These are phyloP conservation scores for Sitodiplosis mosellana DNA, from an alignment of 1,140 invertebrate species.

Conservation along the genomic window DNA sequence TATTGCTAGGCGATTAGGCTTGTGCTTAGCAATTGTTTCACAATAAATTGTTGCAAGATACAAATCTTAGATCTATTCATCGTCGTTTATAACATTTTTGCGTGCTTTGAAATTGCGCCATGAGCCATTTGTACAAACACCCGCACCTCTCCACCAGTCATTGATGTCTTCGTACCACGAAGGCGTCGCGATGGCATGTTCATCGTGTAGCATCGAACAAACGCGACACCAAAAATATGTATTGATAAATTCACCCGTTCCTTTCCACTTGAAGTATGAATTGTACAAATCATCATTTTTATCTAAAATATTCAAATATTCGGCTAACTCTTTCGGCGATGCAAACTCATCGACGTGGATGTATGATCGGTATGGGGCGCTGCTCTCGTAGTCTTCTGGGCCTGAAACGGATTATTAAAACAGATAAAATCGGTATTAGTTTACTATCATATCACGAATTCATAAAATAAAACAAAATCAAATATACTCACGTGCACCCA, in stretches of 20 bases:
- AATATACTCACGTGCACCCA: no score
- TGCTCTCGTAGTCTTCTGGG: slow-evolving; percentile 70
- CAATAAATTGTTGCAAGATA: no score
- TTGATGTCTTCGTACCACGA: slow-evolving; percentile 66
- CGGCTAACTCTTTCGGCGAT: slow-evolving; percentile 62
- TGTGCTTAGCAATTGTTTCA: no score
- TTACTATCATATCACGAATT: no score
- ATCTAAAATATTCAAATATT: slow-evolving; percentile 69
- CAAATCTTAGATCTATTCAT: slow-evolving; percentile 4
- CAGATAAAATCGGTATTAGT: no score
- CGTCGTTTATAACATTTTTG: slow-evolving; percentile 23
- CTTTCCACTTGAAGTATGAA: slow-evolving; percentile 85
- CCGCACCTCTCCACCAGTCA: slow-evolving; percentile 67
- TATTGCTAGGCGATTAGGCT: no score
- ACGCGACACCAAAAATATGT: slow-evolving; percentile 91
- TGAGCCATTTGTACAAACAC: slow-evolving; percentile 44
- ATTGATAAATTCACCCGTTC: slow-evolving; percentile 84
- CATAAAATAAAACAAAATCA: no score
- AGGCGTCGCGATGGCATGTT: slow-evolving; percentile 30
- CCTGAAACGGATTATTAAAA: no score
- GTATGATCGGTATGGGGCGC: slow-evolving; percentile 69
- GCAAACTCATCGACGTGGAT: slow-evolving; percentile 92
- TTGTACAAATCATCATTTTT: slow-evolving; percentile 77
- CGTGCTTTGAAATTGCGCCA: slow-evolving; percentile 38
- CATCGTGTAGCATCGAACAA: slow-evolving; percentile 75